Evolutionary conservation across 2,797 vertebrate genomes (phyloP).

Genomic region (Dryobates pubescens): DNA sequence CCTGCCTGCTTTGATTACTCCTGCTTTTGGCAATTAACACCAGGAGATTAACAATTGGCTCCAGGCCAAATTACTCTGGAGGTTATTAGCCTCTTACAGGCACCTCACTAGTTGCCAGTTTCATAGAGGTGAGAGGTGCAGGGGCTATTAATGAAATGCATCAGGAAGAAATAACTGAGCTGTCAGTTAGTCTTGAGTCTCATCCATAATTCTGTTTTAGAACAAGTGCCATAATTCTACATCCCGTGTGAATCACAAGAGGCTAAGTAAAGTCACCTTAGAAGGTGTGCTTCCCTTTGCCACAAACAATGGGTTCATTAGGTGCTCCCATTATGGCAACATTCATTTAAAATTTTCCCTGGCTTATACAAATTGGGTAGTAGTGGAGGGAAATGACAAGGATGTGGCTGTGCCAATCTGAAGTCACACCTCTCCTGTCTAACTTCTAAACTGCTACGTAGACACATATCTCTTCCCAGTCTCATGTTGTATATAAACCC

Average conservation of each 20-base stretch:
- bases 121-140: constrained; percentile 51
- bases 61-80: constrained; percentile 47
- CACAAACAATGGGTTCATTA: neutral
- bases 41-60: constrained; percentile 63
- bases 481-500: neutral
- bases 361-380: neutral
- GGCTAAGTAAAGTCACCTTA: neutral
- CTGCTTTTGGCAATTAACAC: constrained; percentile 61
- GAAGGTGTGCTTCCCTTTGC: constrained; percentile 1
- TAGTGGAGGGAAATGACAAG: neutral
- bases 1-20: constrained; percentile 35
- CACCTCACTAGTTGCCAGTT: constrained; percentile 44
- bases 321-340: neutral
- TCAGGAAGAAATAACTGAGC: constrained; percentile 56
- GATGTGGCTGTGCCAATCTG: neutral
- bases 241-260: constrained; percentile 12
- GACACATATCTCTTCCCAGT: neutral
- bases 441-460: neutral
- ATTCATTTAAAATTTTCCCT: neutral
- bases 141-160: constrained; percentile 53
- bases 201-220: constrained; percentile 39
- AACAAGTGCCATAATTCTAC: constrained; percentile 32
- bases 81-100: constrained; percentile 57
- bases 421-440: neutral
- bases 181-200: constrained; percentile 32